These are phyloP conservation scores for Donacobius atricapilla DNA, from an alignment of 2,113 vertebrate genomes.

Conservation along the genomic window DNA sequence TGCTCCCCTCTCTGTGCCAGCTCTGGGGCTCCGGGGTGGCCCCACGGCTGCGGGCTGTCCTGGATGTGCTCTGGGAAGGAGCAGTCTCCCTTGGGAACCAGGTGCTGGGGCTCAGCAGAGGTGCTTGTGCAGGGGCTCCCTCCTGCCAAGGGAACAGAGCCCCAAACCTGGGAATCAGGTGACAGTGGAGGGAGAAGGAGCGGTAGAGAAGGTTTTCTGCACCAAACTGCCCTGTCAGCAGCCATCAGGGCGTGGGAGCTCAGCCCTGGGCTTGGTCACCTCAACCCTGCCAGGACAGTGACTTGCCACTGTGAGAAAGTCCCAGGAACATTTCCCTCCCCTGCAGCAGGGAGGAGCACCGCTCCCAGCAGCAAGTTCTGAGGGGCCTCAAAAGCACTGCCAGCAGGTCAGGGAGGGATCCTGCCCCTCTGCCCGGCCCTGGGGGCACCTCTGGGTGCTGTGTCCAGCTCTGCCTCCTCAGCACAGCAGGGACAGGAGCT, in stretches of 20 bases:
- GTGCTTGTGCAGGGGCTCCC: accelerated
- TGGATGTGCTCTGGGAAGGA: background rate
- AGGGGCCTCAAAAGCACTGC: background rate
- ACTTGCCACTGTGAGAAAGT: background rate
- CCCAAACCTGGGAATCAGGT: background rate
- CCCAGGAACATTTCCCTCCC: background rate
- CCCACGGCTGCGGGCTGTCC: no score
- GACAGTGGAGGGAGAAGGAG: background rate
- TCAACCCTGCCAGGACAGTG: background rate
- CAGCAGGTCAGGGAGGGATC: background rate
- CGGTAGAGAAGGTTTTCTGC: background rate
- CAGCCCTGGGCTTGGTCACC: background rate
- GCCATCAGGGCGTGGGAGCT: background rate
- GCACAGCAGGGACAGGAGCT: background rate
- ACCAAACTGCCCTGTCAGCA: background rate
- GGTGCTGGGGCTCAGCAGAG: background rate
- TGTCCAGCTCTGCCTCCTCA: background rate
- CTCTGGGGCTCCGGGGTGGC: background rate
- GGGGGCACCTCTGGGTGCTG: background rate
- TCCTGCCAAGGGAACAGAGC: background rate
- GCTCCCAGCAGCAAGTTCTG: background rate
- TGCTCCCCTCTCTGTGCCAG: background rate
- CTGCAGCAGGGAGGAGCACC: background rate
- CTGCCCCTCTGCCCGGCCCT: background rate
- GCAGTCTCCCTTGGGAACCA: accelerated